These are phyloP conservation scores for Neoascia interrupta DNA, from an alignment of 2,888 invertebrate genomes.

Conservation along the genomic window DNA sequence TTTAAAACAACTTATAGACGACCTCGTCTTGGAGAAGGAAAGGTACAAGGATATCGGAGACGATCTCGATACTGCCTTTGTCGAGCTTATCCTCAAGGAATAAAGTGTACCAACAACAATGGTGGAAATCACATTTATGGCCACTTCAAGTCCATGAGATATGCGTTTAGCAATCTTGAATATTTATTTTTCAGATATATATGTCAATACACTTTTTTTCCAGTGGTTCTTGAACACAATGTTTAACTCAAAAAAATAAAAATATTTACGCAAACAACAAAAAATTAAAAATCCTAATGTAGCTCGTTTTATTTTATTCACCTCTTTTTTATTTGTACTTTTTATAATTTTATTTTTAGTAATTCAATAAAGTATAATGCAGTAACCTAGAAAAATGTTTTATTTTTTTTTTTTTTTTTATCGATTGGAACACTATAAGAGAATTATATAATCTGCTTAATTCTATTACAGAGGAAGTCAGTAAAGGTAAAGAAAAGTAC, in stretches of 20 bases:
- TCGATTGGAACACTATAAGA: too few relatives aligned
- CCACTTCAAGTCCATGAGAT: slow-evolving; percentile 45
- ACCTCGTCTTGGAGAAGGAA: slow-evolving; percentile 97
- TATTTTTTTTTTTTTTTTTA: slow-evolving; percentile 40
- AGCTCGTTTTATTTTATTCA: slow-evolving; percentile 46
- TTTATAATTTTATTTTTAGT: slow-evolving; percentile 63
- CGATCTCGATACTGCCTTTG: slow-evolving; percentile 99
- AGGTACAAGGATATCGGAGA: slow-evolving; percentile 99
- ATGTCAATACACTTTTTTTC: slow-evolving; percentile 55
- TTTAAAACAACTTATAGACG: slow-evolving; percentile 83
- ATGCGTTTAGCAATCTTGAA: slow-evolving; percentile 33
- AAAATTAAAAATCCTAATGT: slow-evolving; percentile 53
- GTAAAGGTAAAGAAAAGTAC: slow-evolving; percentile 97
- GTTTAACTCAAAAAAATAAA: slow-evolving; percentile 63
- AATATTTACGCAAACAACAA: slow-evolving; percentile 61
- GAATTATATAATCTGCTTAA: slow-evolving; percentile 38
- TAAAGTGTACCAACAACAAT: slow-evolving; percentile 76
- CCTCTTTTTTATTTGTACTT: slow-evolving; percentile 70
- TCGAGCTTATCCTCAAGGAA: slow-evolving; percentile 91
- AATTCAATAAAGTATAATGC: slow-evolving; percentile 56
- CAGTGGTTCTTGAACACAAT: slow-evolving; percentile 56
- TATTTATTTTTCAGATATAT: slow-evolving; percentile 13
- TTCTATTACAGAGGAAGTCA: slow-evolving; percentile 90
- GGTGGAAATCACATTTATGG: slow-evolving; percentile 33
- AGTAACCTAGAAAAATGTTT: slow-evolving; percentile 32